A percentile compares a stretch with the other conserved stretches of the same genome.
These are phyloP conservation scores for Harmothoe impar DNA, from an alignment of 2,888 invertebrate genomes.

Conservation along the genomic window DNA sequence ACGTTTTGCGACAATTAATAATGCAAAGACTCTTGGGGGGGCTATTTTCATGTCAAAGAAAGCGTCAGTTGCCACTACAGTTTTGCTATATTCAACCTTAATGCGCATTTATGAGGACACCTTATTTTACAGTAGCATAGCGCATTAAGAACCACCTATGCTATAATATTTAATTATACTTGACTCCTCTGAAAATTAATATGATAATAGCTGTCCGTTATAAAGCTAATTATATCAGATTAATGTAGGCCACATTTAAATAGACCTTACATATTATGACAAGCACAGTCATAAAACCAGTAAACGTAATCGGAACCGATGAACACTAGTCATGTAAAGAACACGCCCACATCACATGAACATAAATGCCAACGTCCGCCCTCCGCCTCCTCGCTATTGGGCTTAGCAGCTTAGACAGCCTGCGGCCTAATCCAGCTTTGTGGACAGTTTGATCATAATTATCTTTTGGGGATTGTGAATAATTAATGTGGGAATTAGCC, in stretches of 20 bases:
- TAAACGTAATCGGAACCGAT: too few species aligned
- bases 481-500: conserved; percentile 56
- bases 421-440: conserved; percentile 5
- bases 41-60: background rate
- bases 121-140: background rate
- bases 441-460: conserved; percentile 61
- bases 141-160: background rate
- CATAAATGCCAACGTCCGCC: conserved; percentile 11
- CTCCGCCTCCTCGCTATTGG: background rate
- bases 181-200: background rate
- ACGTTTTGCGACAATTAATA: conserved; percentile 7
- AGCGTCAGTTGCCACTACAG: background rate
- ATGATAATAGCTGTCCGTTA: background rate
- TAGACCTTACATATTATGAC: too few species aligned
- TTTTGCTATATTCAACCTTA: background rate
- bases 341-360: background rate
- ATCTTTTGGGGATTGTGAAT: conserved; percentile 34
- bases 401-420: background rate
- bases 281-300: too few species aligned
- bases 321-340: too few species aligned
- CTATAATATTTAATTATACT: too few species aligned
- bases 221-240: too few species aligned
- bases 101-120: background rate
- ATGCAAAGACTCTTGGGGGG: background rate
- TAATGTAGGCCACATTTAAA: too few species aligned